phyloP scores from a whole-genome alignment of 1,140 invertebrate genomes.

The Octopus bimaculoides region DNA sequence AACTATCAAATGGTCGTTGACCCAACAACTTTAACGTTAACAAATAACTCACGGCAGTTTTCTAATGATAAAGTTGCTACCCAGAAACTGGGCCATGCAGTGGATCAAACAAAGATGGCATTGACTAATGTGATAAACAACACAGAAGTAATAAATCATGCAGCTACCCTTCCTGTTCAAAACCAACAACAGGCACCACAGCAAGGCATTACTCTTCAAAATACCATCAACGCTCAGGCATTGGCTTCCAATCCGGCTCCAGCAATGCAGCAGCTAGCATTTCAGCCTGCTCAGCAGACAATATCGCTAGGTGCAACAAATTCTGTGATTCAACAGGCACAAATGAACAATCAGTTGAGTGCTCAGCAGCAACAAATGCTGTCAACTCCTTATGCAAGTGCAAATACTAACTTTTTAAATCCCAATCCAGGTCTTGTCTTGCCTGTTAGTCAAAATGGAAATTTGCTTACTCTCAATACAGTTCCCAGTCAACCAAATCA shows the following conservation, averaged over 20 bases:
- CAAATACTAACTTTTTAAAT: background rate
- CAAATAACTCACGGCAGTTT: constrained; percentile 6
- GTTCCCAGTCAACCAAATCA: constrained; percentile 41
- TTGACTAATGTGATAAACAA: background rate
- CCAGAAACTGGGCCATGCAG: background rate
- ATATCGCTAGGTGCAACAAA: background rate
- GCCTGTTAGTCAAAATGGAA: constrained; percentile 35
- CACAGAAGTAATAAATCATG: background rate
- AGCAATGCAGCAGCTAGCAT: background rate
- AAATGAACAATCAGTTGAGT: background rate
- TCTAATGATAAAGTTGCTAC: background rate
- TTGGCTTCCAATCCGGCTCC: background rate
- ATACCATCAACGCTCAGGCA: background rate
- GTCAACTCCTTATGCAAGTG: constrained; percentile 1
- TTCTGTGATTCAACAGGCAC: background rate
- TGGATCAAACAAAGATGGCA: constrained; percentile 5
- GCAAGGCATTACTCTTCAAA: background rate
- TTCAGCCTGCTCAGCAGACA: background rate
- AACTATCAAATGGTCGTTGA: constrained; percentile 34
- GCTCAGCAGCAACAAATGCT: constrained; percentile 18
- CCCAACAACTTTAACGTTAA: constrained; percentile 20
- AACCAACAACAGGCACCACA: background rate
- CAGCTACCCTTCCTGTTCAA: background rate
- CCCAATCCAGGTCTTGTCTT: constrained; percentile 25
- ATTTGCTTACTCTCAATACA: constrained; percentile 36